A percentile compares a stretch with the other conserved stretches of the same genome.
phyloP scores from a whole-genome alignment of 2,113 vertebrate genomes.

The Taxidea taxus region DNA sequence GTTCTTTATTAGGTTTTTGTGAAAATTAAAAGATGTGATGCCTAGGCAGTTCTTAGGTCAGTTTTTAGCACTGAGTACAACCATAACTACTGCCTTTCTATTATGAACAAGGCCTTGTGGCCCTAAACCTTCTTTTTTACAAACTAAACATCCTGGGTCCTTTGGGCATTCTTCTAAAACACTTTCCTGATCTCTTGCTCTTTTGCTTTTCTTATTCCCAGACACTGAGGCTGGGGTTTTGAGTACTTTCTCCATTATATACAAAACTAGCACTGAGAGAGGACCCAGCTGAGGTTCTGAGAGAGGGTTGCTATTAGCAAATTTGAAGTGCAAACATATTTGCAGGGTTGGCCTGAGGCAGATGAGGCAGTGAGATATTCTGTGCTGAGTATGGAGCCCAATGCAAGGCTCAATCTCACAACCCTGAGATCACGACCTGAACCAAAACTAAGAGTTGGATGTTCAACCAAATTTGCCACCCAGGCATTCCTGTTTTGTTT shows the following conservation, averaged over 20 bases:
- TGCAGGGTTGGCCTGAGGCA: background rate
- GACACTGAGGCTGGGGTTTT: background rate
- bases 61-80: background rate
- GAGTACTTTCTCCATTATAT: background rate
- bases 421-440: background rate
- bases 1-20: background rate
- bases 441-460: background rate
- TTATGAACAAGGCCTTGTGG: background rate
- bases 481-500: background rate
- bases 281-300: background rate
- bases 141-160: background rate
- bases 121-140: background rate
- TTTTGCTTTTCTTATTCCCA: background rate
- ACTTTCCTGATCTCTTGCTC: background rate
- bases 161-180: background rate
- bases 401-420: background rate
- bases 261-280: background rate
- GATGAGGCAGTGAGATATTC: background rate
- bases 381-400: background rate
- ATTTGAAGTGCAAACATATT: constrained; percentile 12
- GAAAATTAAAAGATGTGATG: background rate
- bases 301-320: background rate
- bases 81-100: background rate
- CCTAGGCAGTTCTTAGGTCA: background rate
- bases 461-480: background rate